These are phyloP conservation scores for Ptilodon capucinus DNA, from an alignment of 2,888 invertebrate species.

Conservation along the genomic window DNA sequence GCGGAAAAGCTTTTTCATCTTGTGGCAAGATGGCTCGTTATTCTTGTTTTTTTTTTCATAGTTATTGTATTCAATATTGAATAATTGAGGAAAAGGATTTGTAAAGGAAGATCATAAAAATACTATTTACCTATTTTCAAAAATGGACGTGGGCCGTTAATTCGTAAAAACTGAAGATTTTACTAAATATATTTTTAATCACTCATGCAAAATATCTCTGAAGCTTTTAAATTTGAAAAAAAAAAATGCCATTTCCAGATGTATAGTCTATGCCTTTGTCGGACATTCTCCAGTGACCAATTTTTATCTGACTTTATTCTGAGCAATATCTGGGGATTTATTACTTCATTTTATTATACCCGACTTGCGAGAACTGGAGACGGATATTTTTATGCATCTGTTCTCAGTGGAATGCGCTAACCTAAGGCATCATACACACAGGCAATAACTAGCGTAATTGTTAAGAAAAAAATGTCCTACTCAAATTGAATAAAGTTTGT, in stretches of 20 bases:
- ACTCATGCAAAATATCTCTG: too few species aligned
- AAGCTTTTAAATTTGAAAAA: too few species aligned
- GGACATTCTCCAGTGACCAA: constrained; percentile 53
- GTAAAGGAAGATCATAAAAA: too few species aligned
- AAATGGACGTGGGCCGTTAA: too few species aligned
- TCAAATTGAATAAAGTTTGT: too few species aligned
- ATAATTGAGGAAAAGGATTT: background rate
- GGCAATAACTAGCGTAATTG: too few species aligned
- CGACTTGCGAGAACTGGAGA: constrained; percentile 20
- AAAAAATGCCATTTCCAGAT: constrained; percentile 51
- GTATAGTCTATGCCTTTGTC: constrained; percentile 37
- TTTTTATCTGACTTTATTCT: constrained; percentile 43
- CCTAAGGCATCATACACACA: too few species aligned
- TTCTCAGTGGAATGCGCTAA: background rate
- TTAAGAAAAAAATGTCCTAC: too few species aligned
- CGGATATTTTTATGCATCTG: constrained; percentile 4
- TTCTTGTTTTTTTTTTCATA: constrained; percentile 21
- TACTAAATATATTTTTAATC: too few species aligned
- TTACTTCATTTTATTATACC: constrained; percentile 37
- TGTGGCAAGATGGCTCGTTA: constrained; percentile 21
- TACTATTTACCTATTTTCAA: too few species aligned
- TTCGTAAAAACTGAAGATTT: too few species aligned
- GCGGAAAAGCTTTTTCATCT: constrained; percentile 47
- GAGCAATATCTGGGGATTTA: constrained; percentile 37
- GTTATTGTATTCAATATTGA: constrained; percentile 13